Base-by-base conservation (phyloP, 2,113 vertebrate species). In the Brienomyrus brachyistius region DNA sequence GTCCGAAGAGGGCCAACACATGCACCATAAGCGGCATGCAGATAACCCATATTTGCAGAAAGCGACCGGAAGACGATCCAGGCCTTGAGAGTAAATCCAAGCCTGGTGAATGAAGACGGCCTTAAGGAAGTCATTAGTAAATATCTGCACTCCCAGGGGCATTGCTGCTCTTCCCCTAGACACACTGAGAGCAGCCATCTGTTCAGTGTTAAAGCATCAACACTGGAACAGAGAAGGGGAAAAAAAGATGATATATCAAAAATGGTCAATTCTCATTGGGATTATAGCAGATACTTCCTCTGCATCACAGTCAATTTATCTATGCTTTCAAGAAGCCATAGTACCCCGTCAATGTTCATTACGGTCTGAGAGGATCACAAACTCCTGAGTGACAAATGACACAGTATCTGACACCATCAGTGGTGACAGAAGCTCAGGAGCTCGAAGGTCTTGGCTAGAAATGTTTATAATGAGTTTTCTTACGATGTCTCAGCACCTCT, bases 131-230 rank as follows among this genome's bases (percentile, higher is more conserved):
- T 51, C 23, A 86, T 86, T 86, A 86, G 84, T 7, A n/a, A 62
- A 43, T 43, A 86, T 86, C 43, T 43, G n/a, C 23, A 51, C 48
- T 45, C 31, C 85, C 27, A 51, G 66, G 31, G 56, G 85, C 59
- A 23, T 27, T 51, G 27, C 54, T 70, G 35, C 31, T 48, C 31
- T 35, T 21, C 40, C 88, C 88, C 90, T 54, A 90, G 91, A 90
- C 90, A 86, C 86, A 90, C 54, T 0, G 27, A 90, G 74, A 88
- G 87, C 70, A 90, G 88, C 31, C 90, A 91, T 90, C 90, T 89
- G 59, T 89, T 90, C 87, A 90, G 40, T 88, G 66, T 8, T 52
- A 21, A 83, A 56, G 21, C 70, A 77, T 77, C 70, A 19, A 17
- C 15, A 40, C 70, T 7, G 31, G 40, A 77, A 77, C 70, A n/a